Conservation (phyloP, 2,888 invertebrate genomes). For the Polymixis flavicincta region DNA sequence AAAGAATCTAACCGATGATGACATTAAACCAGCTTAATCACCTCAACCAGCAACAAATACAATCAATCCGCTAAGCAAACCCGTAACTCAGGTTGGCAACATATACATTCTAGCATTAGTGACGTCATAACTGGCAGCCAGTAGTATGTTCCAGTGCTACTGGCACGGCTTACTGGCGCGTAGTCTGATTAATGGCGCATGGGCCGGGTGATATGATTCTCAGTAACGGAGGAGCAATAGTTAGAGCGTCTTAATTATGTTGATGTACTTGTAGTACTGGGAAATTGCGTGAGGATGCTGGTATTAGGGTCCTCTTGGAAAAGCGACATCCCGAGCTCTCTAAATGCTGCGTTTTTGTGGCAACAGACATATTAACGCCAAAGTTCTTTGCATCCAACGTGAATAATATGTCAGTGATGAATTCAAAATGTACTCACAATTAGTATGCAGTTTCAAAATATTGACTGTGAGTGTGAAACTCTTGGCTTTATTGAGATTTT, state of each 20-base stretch:
- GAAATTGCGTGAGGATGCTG: background rate
- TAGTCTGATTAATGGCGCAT: constrained; percentile 60
- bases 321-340: background rate
- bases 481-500: background rate
- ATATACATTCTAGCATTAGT: constrained; percentile 51
- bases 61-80: constrained; percentile 40
- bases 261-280: constrained; percentile 9
- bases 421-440: background rate
- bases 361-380: background rate
- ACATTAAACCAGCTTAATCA: constrained; percentile 36
- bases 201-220: constrained; percentile 51
- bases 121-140: constrained; percentile 59
- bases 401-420: background rate
- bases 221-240: constrained; percentile 38
- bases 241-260: constrained; percentile 43
- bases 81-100: constrained; percentile 39
- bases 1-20: constrained; percentile 21
- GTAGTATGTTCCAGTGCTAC: constrained; percentile 23
- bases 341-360: background rate
- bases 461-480: background rate
- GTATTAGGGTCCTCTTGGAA: background rate
- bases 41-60: constrained; percentile 15
- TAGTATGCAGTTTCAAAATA: background rate
- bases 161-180: constrained; percentile 35
- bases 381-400: background rate